These are phyloP conservation scores for Lagria hirta DNA, from an alignment of 2,888 invertebrate genomes.

Conservation along the genomic window DNA sequence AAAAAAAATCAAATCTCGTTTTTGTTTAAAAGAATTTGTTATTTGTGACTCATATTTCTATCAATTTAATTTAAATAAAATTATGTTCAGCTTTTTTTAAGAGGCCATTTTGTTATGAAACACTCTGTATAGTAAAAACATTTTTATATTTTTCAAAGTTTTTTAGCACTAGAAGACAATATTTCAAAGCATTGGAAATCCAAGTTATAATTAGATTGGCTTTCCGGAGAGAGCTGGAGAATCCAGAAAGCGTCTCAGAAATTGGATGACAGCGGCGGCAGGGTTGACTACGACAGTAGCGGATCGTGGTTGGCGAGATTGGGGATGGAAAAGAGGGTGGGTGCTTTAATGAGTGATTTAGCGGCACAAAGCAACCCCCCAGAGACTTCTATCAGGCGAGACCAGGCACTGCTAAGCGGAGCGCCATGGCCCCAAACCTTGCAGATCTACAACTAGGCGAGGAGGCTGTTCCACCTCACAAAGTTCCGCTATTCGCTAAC, in stretches of 20 bases:
- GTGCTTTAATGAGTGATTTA: slow-evolving; percentile 53
- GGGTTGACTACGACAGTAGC: slow-evolving; percentile 12
- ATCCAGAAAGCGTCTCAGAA: slow-evolving; percentile 17
- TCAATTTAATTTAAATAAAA: too few species aligned
- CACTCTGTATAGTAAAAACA: too few species aligned
- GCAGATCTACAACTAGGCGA: slow-evolving; percentile 21
- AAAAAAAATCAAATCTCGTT: too few species aligned
- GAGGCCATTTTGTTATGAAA: too few species aligned
- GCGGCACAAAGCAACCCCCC: slow-evolving; percentile 51
- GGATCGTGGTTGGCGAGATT: slow-evolving; percentile 20
- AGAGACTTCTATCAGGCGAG: slow-evolving; percentile 52
- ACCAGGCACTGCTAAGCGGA: slow-evolving; percentile 47
- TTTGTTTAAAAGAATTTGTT: too few species aligned
- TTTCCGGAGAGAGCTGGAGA: slow-evolving; percentile 7
- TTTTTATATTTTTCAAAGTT: too few species aligned
- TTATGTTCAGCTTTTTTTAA: too few species aligned
- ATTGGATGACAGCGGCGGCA: slow-evolving; percentile 16
- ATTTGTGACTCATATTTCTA: too few species aligned
- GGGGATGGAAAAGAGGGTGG: slow-evolving; percentile 20
- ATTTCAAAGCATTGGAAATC: too few species aligned
- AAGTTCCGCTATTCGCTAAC: slow-evolving; percentile 41
- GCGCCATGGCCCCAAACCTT: slow-evolving; percentile 25
- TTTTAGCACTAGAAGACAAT: too few species aligned
- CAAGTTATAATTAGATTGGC: too few species aligned
- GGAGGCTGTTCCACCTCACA: slow-evolving; percentile 43